phyloP scores from a whole-genome alignment of 2,888 invertebrate species.

The Encarsia formosa region DNA sequence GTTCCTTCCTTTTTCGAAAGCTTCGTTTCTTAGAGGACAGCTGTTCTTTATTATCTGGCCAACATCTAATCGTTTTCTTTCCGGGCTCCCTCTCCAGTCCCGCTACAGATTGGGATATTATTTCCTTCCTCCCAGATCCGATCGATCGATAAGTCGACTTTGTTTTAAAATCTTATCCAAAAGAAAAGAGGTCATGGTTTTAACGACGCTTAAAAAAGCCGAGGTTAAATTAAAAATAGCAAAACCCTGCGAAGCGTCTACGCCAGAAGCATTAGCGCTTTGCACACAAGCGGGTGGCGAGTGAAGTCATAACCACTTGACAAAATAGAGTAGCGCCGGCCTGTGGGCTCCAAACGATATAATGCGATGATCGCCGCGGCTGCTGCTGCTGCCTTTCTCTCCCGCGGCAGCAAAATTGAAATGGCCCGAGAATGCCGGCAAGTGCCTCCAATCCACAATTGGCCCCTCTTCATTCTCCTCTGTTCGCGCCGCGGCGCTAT shows the following conservation, averaged over 20 bases:
- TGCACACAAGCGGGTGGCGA: no score
- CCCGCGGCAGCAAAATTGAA: not conserved
- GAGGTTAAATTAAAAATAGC: no score
- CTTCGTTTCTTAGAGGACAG: constrained; percentile 20
- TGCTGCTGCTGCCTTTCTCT: not conserved
- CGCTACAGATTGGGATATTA: not conserved
- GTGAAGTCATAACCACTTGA: no score
- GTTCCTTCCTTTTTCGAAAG: not conserved
- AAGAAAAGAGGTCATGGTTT: no score
- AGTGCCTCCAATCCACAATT: not conserved
- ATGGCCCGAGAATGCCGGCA: constrained; percentile 1
- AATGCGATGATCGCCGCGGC: not conserved
- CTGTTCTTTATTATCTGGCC: constrained; percentile 28
- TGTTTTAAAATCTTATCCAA: no score
- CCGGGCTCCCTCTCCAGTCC: not conserved
- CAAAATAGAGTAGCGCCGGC: not conserved
- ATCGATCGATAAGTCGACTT: no score
- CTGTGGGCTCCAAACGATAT: not conserved
- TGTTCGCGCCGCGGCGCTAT: constrained; percentile 4
- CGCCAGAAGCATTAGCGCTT: no score
- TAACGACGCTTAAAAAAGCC: no score
- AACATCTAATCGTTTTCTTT: constrained; percentile 12
- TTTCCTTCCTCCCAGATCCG: no score
- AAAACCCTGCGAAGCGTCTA: no score
- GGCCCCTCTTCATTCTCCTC: not conserved